Percentiles rank a stretch among this genome's conserved stretches.
These are phyloP conservation scores for Hestina assimilis DNA, from an alignment of 1,140 invertebrate genomes.

Conservation along the genomic window DNA sequence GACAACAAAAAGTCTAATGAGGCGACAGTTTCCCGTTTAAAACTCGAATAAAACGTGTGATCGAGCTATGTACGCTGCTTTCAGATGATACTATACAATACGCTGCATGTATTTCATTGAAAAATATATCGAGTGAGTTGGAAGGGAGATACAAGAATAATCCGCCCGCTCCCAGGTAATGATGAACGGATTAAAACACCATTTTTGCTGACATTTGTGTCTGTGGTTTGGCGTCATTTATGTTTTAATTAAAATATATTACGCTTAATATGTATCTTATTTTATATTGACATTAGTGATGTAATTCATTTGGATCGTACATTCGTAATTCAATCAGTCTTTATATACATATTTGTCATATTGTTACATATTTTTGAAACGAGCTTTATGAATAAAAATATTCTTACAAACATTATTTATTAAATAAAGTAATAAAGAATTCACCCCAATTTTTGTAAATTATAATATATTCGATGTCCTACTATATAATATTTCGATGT, in stretches of 20 bases:
- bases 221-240: constrained; percentile 23
- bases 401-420: background rate
- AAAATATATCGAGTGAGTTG: constrained; percentile 48
- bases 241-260: constrained; percentile 11
- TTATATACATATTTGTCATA: too few relatives aligned
- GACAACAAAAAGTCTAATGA: constrained; percentile 60
- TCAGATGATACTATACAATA: constrained; percentile 2
- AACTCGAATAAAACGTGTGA: constrained; percentile 29
- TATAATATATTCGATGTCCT: constrained; percentile 18
- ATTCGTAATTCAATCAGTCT: too few relatives aligned
- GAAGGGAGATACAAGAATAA: constrained; percentile 51
- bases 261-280: constrained; percentile 1
- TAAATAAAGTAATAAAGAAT: background rate
- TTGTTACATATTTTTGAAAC: too few relatives aligned
- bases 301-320: too few relatives aligned
- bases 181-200: constrained; percentile 70
- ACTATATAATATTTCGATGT: constrained; percentile 43
- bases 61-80: constrained; percentile 20
- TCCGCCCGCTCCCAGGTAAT: constrained; percentile 59
- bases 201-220: constrained; percentile 63
- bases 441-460: background rate
- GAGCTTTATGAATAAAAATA: too few relatives aligned
- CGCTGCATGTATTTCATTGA: constrained; percentile 15
- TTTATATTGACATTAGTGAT: background rate
- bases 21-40: constrained; percentile 31